phyloP scores from a whole-genome alignment of 2,113 vertebrate genomes.

The Microtus ochrogaster region DNA sequence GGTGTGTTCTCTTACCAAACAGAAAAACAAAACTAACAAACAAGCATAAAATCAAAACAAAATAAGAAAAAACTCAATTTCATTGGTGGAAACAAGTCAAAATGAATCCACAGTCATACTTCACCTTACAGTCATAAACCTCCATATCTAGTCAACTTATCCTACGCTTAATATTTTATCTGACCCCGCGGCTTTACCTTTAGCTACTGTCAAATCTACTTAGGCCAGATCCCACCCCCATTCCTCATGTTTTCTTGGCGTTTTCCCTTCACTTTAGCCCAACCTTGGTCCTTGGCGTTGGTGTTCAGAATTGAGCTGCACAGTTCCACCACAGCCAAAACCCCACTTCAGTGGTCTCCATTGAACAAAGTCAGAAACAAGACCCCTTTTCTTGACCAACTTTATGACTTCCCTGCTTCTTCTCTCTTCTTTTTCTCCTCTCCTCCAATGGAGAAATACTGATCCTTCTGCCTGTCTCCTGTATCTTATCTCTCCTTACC shows the following conservation, averaged over 20 bases:
- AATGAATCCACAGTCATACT: neutral
- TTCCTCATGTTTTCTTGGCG: neutral
- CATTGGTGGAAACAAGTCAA: neutral
- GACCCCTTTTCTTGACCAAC: neutral
- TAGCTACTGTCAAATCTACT: neutral
- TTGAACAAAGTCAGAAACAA: neutral
- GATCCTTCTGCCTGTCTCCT: neutral
- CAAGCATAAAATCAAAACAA: neutral
- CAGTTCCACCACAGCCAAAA: neutral
- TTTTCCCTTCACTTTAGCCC: neutral
- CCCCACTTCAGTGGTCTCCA: neutral
- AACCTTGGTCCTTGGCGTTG: neutral
- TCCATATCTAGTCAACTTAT: neutral
- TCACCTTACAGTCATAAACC: slow-evolving; percentile 23
- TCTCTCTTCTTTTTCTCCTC: neutral
- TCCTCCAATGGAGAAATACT: neutral
- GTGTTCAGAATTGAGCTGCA: neutral
- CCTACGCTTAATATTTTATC: neutral
- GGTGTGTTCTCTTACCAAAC: slow-evolving; percentile 24
- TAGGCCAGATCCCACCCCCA: neutral
- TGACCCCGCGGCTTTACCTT: neutral
- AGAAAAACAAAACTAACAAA: no score
- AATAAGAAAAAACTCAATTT: neutral
- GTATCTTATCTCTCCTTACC: neutral
- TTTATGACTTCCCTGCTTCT: neutral